Evolutionary conservation across 37 sponge, comb jelly and placozoan genomes (phyloP), one percentile per base, ranked within the genome.

Genomic region (Ephydatia muelleri): DNA sequence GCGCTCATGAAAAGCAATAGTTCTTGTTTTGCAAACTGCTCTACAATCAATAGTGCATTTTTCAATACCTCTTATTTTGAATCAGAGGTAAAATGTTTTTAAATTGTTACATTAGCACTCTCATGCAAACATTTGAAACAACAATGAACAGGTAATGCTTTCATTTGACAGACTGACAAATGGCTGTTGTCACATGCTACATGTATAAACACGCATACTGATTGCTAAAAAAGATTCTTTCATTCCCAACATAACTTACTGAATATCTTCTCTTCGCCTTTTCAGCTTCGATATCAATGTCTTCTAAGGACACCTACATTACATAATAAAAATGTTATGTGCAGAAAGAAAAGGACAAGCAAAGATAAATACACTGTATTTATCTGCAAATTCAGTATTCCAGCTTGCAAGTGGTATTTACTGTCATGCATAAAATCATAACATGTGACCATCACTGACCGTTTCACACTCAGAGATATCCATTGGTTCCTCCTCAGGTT

Each of bases 251-350:
- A 37, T 6, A 32, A 80, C 90, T 80, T 57, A 89, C 84, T 40
- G 78, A 75, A 67, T 80, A 67, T 75, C 80, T 76, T 86, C 84
- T 83, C 40, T 72, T 86, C 25, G 29, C 47, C 38, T 32, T 79
- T 73, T 89, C 93, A 68, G 77, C 68, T 28, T 93, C 90, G 39
- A 85, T 80, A 73, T 89, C 90, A 25, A 89, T 48, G 9, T 86
- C 84, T 80, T 80, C 81, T 72, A 93, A 36, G 39, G 65, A 43
- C 9, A 88, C 80, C 93, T 89, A 40, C 25, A 88, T 22, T 67
- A 83, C 39, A 65, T 49, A 6, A n/a, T 2, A 21, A 5, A 67
- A 37, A 34, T 49, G 9, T 0, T 22, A 27, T 49, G n/a, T 64
- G 40, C 29, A 22, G n/a, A 26, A 9, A 77, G 4, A 43, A 40